Evolutionary conservation across 2,797 vertebrate genomes (phyloP).

Genomic region (Poeciliopsis gracilis): DNA sequence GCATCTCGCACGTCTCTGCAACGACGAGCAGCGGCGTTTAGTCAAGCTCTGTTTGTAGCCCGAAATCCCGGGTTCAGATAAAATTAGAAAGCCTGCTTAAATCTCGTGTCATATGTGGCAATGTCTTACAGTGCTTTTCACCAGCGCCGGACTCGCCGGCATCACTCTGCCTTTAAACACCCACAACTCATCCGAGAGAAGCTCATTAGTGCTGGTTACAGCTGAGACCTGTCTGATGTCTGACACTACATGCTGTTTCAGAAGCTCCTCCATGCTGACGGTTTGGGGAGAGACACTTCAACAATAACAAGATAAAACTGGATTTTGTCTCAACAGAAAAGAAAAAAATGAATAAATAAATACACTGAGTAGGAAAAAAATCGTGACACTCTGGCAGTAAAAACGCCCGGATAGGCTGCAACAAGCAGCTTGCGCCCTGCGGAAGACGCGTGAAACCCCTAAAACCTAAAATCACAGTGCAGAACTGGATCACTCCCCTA

Average conservation of each 20-base stretch:
- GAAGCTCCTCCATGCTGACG: slow-evolving; percentile 30
- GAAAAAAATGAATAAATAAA: slow-evolving; percentile 39
- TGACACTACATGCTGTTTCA: slow-evolving; percentile 40
- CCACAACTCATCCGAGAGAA: slow-evolving; percentile 49
- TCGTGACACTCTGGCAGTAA: slow-evolving; percentile 11
- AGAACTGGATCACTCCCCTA: slow-evolving; percentile 48
- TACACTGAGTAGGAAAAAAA: slow-evolving; percentile 15
- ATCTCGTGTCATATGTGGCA: slow-evolving; percentile 22
- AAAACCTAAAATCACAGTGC: slow-evolving; percentile 39
- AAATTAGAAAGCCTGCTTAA: slow-evolving; percentile 17
- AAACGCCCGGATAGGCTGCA: slow-evolving; percentile 16
- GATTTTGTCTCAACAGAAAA: slow-evolving; percentile 51
- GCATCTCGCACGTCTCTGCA: neutral
- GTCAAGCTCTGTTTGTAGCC: neutral
- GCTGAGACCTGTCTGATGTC: slow-evolving; percentile 48
- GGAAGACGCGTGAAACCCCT: slow-evolving; percentile 28
- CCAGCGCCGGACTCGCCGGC: neutral
- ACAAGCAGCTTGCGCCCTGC: slow-evolving; percentile 11
- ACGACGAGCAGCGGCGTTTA: neutral
- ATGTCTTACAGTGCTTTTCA: slow-evolving; percentile 28
- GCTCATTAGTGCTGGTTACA: slow-evolving; percentile 54
- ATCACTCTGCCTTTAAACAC: slow-evolving; percentile 35
- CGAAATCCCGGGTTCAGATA: neutral
- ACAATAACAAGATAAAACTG: slow-evolving; percentile 44
- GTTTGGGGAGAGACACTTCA: slow-evolving; percentile 30